These are phyloP conservation scores for Illadopsis cleaveri DNA, from an alignment of 2,113 vertebrate species.

Conservation along the genomic window DNA sequence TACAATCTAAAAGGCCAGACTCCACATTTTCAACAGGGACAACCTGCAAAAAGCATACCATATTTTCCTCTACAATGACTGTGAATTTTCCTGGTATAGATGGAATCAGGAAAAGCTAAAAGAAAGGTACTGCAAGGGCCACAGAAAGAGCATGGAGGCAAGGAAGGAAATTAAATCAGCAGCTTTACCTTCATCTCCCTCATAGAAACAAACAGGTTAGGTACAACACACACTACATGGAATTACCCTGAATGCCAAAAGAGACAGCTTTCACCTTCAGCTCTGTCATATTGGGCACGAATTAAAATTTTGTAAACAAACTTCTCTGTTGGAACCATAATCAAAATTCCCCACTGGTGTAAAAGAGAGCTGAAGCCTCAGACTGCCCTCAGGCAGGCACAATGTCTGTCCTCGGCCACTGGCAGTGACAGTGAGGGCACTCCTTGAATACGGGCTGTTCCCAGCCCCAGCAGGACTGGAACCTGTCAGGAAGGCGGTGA, in stretches of 20 bases:
- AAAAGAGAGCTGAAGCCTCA: not conserved
- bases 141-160: not conserved
- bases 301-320: not conserved
- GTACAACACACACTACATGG: not conserved
- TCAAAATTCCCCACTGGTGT: not conserved
- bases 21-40: slow-evolving; percentile 5
- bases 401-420: not conserved
- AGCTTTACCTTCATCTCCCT: not conserved
- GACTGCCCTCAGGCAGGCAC: not conserved
- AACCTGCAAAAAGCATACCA: slow-evolving; percentile 24
- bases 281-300: not conserved
- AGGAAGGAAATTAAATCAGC: not conserved
- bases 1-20: slow-evolving; percentile 37
- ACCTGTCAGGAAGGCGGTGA: not conserved
- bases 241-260: not conserved
- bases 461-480: not conserved
- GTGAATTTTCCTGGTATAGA: not conserved
- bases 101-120: not conserved
- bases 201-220: not conserved
- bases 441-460: not conserved
- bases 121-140: not conserved
- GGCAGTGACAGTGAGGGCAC: not conserved
- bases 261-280: not conserved
- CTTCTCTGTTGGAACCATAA: not conserved
- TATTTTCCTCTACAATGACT: not conserved